These are phyloP conservation scores for Embidobia sp. DNA, from an alignment of 2,888 invertebrate genomes.

Conservation along the genomic window DNA sequence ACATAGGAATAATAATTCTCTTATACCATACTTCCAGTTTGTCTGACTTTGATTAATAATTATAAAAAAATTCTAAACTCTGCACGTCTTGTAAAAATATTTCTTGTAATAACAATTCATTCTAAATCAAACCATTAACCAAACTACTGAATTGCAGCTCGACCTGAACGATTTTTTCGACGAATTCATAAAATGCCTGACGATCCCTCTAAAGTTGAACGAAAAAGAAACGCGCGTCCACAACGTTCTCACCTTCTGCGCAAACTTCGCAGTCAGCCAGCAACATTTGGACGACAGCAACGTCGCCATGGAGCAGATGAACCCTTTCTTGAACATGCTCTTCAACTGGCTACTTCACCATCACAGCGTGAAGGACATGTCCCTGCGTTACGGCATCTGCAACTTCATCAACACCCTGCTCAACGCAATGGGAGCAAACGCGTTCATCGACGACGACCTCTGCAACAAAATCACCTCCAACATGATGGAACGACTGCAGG, in stretches of 20 bases:
- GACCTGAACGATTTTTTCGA: conserved; percentile 84
- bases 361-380: conserved; percentile 82
- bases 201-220: conserved; percentile 85
- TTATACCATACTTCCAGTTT: too few relatives aligned
- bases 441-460: conserved; percentile 88
- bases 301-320: conserved; percentile 81
- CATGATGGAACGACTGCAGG: conserved; percentile 87
- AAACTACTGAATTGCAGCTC: conserved; percentile 80
- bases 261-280: conserved; percentile 86
- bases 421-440: conserved; percentile 88
- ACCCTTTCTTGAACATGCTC: conserved; percentile 83
- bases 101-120: too few relatives aligned
- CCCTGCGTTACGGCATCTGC: conserved; percentile 88
- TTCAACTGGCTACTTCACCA: conserved; percentile 85
- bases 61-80: too few relatives aligned
- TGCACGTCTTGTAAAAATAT: too few relatives aligned
- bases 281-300: conserved; percentile 78
- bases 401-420: conserved; percentile 90
- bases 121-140: too few relatives aligned
- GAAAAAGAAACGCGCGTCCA: conserved; percentile 88
- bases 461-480: conserved; percentile 88
- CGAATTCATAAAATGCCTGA: conserved; percentile 86
- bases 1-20: too few relatives aligned
- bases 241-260: conserved; percentile 87
- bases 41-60: too few relatives aligned